Conservation (phyloP, 2,888 invertebrate genomes). For the Tanaodytes sp. region DNA sequence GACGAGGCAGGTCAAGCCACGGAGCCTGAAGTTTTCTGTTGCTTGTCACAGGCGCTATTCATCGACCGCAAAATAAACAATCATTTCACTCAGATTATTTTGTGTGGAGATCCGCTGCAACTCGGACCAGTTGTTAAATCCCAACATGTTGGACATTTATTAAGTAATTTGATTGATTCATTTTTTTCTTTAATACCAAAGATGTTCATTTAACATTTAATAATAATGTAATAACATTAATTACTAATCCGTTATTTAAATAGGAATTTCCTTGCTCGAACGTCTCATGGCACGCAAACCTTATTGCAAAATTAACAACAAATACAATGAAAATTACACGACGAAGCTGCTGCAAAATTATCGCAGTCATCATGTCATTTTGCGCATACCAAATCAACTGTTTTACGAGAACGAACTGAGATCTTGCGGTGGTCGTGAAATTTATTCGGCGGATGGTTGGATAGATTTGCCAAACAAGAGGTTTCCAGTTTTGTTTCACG, state of each 20-base stretch:
- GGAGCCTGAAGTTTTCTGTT: slow-evolving; percentile 82
- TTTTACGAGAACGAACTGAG: slow-evolving; percentile 80
- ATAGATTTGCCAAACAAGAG: slow-evolving; percentile 71
- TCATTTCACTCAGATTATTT: slow-evolving; percentile 76
- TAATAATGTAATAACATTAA: too few species aligned
- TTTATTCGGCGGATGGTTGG: slow-evolving; percentile 68
- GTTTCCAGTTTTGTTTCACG: slow-evolving; percentile 78
- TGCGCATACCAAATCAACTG: slow-evolving; percentile 79
- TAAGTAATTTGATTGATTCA: too few species aligned
- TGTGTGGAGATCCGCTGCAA: slow-evolving; percentile 84
- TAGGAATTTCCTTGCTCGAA: too few species aligned
- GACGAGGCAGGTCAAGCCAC: slow-evolving; percentile 85
- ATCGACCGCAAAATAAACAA: slow-evolving; percentile 72
- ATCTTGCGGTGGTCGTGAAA: slow-evolving; percentile 57
- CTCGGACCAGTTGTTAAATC: slow-evolving; percentile 79
- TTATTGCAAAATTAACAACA: slow-evolving; percentile 71
- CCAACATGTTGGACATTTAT: slow-evolving; percentile 67
- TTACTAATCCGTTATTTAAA: too few species aligned
- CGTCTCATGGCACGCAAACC: slow-evolving; percentile 75
- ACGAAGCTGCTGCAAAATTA: slow-evolving; percentile 85
- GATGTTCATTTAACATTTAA: too few species aligned
- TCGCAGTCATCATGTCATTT: slow-evolving; percentile 80
- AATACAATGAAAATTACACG: slow-evolving; percentile 78
- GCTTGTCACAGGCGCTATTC: too few species aligned
- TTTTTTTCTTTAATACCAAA: too few species aligned